A percentile compares a stretch with the other conserved stretches of the same genome.
phyloP scores from a whole-genome alignment of 2,113 vertebrate species.

The Elanus axillaris region DNA sequence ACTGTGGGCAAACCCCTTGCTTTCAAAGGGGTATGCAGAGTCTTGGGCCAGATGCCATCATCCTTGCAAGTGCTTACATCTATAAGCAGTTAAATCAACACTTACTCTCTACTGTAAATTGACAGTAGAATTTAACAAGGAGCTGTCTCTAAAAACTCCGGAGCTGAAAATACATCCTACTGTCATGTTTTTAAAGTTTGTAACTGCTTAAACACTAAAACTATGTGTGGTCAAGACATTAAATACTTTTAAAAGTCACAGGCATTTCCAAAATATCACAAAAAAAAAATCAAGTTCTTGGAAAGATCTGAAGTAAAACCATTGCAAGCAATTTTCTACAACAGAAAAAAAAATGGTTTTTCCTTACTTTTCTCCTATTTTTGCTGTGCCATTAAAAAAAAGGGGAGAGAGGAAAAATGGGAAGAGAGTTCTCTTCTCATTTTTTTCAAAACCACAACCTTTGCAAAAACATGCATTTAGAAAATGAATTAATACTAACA shows the following conservation, averaged over 20 bases:
- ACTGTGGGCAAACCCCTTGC: neutral
- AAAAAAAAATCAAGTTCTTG: neutral
- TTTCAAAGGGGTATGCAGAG: neutral
- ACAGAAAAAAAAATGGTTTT: neutral
- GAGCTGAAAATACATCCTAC: neutral
- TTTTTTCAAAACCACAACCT: neutral
- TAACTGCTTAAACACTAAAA: neutral
- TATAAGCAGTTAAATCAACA: neutral
- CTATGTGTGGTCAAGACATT: neutral
- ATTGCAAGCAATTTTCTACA: neutral
- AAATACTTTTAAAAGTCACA: neutral
- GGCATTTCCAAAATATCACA: neutral
- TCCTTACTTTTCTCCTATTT: neutral
- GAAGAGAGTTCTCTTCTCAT: neutral
- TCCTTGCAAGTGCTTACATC: neutral
- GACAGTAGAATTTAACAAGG: neutral
- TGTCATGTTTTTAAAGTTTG: neutral
- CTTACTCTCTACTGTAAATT: neutral
- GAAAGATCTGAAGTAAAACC: neutral
- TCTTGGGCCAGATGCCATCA: neutral
- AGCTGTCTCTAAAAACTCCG: neutral
- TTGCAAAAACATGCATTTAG: neutral
- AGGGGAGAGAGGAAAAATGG: rapidly evolving
- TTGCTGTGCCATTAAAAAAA: neutral
- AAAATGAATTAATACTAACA: neutral